These are phyloP conservation scores for Cladopsammia gracilis DNA, from an alignment of 64 coral and sea anemone species.

Conservation along the genomic window DNA sequence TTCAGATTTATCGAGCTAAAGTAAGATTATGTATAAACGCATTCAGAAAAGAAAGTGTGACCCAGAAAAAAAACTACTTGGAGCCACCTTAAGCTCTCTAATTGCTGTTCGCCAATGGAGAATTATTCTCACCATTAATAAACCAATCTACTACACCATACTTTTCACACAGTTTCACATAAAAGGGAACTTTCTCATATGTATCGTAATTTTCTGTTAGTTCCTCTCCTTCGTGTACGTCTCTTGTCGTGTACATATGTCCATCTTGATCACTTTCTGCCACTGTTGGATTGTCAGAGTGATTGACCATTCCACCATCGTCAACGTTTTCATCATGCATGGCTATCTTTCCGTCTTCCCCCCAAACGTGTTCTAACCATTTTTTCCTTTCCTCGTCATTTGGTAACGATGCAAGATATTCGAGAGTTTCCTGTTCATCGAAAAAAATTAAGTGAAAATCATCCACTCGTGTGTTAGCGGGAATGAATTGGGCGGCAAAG, in stretches of 20 bases:
- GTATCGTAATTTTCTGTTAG: constrained; percentile 29
- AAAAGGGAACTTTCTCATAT: constrained; percentile 6
- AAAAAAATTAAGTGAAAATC: neutral
- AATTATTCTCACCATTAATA: neutral
- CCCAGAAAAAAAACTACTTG: too few relatives aligned
- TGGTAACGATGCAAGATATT: constrained; percentile 7
- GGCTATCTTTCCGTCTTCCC: constrained; percentile 12
- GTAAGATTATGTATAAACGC: too few relatives aligned
- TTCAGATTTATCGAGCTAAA: too few relatives aligned
- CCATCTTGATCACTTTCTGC: neutral
- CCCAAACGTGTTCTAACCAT: constrained; percentile 23
- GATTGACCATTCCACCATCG: constrained; percentile 14
- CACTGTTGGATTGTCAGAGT: constrained; percentile 5
- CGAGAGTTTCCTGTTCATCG: neutral
- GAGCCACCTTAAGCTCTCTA: too few relatives aligned
- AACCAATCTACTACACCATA: constrained; percentile 24
- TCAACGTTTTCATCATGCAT: neutral
- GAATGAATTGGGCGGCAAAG: constrained; percentile 35
- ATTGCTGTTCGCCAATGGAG: too few relatives aligned
- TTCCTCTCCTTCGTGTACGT: constrained; percentile 52
- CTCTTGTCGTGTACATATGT: constrained; percentile 11
- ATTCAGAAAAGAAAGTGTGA: too few relatives aligned
- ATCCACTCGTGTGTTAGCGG: constrained; percentile 25
- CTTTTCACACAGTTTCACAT: constrained; percentile 18
- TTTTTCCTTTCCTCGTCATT: constrained; percentile 4